Conservation (phyloP, 2,113 vertebrate species). For the Australoheros scitulus region DNA sequence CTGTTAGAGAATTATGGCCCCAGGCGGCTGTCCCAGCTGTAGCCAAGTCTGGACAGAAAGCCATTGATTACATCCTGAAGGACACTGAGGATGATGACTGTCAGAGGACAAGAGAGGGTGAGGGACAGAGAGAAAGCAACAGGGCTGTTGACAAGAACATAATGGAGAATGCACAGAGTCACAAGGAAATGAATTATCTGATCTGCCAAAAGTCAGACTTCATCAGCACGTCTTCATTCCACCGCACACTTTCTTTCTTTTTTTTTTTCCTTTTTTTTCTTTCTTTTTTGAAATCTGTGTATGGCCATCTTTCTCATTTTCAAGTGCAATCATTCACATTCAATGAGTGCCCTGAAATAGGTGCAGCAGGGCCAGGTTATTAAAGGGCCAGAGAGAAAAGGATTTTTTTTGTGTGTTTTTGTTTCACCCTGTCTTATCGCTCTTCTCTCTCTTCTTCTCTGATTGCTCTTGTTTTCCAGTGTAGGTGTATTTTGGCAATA, state of each 20-base stretch:
- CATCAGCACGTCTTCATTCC: conserved; percentile 4
- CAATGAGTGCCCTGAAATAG: conserved; percentile 26
- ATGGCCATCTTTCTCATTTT: background rate
- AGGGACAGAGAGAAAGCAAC: conserved; percentile 30
- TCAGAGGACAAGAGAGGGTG: conserved; percentile 35
- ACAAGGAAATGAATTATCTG: conserved; percentile 52
- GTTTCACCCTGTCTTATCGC: background rate
- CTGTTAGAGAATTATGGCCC: conserved; percentile 70
- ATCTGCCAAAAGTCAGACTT: conserved; percentile 35
- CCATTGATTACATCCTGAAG: conserved; percentile 76
- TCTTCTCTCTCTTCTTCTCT: background rate
- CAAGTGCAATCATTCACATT: conserved; percentile 11
- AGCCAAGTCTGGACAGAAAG: conserved; percentile 59
- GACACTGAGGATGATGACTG: conserved; percentile 59
- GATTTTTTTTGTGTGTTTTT: background rate
- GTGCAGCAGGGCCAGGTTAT: background rate
- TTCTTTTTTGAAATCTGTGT: background rate
- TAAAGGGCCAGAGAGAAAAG: background rate
- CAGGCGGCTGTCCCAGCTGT: conserved; percentile 60
- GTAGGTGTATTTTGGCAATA: conserved; percentile 56
- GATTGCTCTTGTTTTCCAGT: background rate
- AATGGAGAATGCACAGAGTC: conserved; percentile 58
- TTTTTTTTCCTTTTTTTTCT: background rate
- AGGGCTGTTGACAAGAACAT: conserved; percentile 46
- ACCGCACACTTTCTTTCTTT: background rate